Conservation (phyloP, 2,797 vertebrate genomes). For the Rhinophrynus dorsalis region DNA sequence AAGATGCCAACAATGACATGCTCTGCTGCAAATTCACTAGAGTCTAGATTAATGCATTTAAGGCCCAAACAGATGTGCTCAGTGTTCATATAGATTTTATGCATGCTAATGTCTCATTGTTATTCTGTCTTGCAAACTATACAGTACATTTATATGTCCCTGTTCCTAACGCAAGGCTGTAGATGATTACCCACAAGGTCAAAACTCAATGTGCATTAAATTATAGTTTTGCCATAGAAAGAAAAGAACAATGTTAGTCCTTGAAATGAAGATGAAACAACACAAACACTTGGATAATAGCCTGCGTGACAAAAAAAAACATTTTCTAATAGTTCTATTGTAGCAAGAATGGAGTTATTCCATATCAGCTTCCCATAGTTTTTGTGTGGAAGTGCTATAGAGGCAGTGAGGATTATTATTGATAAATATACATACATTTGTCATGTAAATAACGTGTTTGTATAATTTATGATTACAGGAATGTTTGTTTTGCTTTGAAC, state of each 20-base stretch:
- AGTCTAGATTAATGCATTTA: slow-evolving; percentile 60
- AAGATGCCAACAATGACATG: slow-evolving; percentile 34
- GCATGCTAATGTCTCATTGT: slow-evolving; percentile 61
- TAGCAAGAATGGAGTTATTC: too few species aligned
- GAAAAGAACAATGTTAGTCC: not conserved
- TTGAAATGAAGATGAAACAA: not conserved
- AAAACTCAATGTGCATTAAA: slow-evolving; percentile 47
- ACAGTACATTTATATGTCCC: slow-evolving; percentile 60
- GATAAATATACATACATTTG: too few species aligned
- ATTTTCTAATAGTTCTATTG: not conserved
- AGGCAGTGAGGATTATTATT: too few species aligned
- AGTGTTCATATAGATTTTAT: slow-evolving; percentile 58
- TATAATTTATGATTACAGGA: too few species aligned
- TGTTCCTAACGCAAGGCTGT: slow-evolving; percentile 50
- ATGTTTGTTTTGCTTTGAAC: too few species aligned
- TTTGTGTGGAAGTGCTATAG: too few species aligned
- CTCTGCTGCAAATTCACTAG: slow-evolving; percentile 59
- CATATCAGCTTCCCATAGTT: too few species aligned
- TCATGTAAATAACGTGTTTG: too few species aligned
- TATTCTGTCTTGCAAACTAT: slow-evolving; percentile 58
- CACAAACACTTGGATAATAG: not conserved
- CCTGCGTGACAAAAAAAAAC: not conserved
- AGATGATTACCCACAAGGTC: slow-evolving; percentile 53
- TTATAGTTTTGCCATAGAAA: not conserved
- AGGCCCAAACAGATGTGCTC: slow-evolving; percentile 57